A percentile compares a stretch with the other conserved stretches of the same genome.
These are phyloP conservation scores for Mamestra configurata DNA, from an alignment of 1,140 invertebrate genomes.

Conservation along the genomic window DNA sequence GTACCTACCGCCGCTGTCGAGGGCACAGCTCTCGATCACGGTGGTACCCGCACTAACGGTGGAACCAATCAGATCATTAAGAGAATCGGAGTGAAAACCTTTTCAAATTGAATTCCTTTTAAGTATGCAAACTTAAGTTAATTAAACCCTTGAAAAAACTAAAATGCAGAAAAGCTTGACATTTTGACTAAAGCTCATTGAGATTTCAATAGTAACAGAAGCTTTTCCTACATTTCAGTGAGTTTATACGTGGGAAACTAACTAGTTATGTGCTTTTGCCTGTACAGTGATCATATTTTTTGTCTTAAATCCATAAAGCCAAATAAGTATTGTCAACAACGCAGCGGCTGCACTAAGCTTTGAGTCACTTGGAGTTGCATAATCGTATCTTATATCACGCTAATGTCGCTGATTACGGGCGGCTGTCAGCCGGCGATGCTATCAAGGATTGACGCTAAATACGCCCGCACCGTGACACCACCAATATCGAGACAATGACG, in stretches of 20 bases:
- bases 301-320: not conserved
- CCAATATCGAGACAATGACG: conserved; percentile 86
- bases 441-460: conserved; percentile 87
- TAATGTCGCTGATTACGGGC: conserved; percentile 74
- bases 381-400: conserved; percentile 69
- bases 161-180: no score
- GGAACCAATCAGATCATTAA: conserved; percentile 13
- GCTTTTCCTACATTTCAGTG: not conserved
- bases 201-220: no score
- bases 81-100: not conserved
- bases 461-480: conserved; percentile 81
- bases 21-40: conserved; percentile 64
- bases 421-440: conserved; percentile 77
- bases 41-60: not conserved
- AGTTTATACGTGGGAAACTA: not conserved
- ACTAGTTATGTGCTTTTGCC: no score
- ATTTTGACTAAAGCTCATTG: no score
- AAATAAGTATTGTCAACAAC: conserved; percentile 15
- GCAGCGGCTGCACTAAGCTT: conserved; percentile 37
- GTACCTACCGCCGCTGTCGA: conserved; percentile 68
- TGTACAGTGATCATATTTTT: no score
- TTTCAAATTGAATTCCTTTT: not conserved
- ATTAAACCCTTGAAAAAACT: not conserved
- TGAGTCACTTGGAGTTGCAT: conserved; percentile 65
- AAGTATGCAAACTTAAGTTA: not conserved